Evolutionary conservation across 2,888 invertebrate genomes (phyloP).

Genomic region (Erebia epiphron): DNA sequence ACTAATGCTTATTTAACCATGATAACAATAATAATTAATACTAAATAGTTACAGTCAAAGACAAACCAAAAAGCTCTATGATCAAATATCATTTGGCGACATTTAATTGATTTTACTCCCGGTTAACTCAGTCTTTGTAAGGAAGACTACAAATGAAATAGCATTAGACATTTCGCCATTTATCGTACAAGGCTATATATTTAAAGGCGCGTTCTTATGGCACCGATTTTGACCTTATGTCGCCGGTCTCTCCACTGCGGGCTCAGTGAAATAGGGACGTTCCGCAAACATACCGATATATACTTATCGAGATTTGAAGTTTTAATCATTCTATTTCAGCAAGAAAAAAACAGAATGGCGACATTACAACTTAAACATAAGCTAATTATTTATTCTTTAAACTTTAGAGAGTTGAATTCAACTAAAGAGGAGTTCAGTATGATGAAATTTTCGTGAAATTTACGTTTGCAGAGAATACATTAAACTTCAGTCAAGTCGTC

Average conservation of each 20-base stretch:
- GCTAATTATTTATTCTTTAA: no score
- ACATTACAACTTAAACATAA: no score
- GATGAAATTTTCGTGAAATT: no score
- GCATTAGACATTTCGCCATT: slow-evolving; percentile 66
- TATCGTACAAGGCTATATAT: slow-evolving; percentile 77
- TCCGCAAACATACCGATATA: slow-evolving; percentile 36
- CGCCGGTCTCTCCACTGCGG: slow-evolving; percentile 73
- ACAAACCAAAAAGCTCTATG: slow-evolving; percentile 6
- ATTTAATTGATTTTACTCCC: slow-evolving; percentile 35
- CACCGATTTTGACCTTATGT: slow-evolving; percentile 77
- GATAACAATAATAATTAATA: no score
- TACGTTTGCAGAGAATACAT: no score
- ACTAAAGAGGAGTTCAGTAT: no score
- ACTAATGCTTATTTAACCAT: neutral
- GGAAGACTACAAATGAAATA: slow-evolving; percentile 67
- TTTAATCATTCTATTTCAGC: neutral
- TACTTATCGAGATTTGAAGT: neutral
- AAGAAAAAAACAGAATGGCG: no score
- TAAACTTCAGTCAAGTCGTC: no score
- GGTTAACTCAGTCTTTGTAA: slow-evolving; percentile 30
- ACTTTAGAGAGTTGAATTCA: no score
- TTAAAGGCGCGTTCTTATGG: slow-evolving; percentile 68
- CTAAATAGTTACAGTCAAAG: neutral
- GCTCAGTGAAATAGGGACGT: slow-evolving; percentile 61
- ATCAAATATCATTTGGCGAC: slow-evolving; percentile 30